phyloP scores from a whole-genome alignment of 92 coral and sea anemone species.

The Hydrozoanthus gracilis region DNA sequence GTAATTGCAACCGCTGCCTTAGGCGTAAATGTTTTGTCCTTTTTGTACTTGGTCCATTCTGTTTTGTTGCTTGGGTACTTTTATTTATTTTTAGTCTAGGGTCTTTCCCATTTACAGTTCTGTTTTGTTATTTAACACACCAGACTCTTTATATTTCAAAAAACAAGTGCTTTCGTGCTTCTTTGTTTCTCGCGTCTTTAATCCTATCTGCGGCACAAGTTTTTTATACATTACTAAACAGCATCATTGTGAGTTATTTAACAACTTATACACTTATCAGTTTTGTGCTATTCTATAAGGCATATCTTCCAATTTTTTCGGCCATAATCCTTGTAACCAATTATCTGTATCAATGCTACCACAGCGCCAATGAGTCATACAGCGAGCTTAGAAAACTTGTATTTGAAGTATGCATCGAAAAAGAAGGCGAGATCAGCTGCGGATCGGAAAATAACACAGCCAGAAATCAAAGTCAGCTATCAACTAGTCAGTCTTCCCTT shows the following conservation, averaged over 20 bases:
- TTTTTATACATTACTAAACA: too few relatives aligned
- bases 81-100: too few relatives aligned
- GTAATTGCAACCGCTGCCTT: not conserved
- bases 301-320: not conserved
- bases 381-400: too few relatives aligned
- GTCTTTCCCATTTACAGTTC: too few relatives aligned
- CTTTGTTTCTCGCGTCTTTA: not conserved
- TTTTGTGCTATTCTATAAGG: not conserved
- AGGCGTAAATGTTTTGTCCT: not conserved
- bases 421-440: too few relatives aligned
- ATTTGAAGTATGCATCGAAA: too few relatives aligned
- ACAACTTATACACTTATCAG: slow-evolving; percentile 13
- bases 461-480: too few relatives aligned
- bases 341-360: not conserved
- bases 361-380: too few relatives aligned
- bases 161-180: not conserved
- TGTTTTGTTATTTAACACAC: too few relatives aligned
- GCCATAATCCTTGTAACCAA: not conserved
- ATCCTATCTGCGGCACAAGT: not conserved
- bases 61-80: not conserved
- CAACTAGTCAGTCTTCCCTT: too few relatives aligned
- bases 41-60: not conserved
- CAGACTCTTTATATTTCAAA: not conserved
- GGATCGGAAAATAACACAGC: too few relatives aligned
- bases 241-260: not conserved